Percentiles rank a stretch among this genome's conserved stretches.
Evolutionary conservation across 2,888 invertebrate genomes (phyloP).

Genomic region (Agrotis ipsilon): DNA sequence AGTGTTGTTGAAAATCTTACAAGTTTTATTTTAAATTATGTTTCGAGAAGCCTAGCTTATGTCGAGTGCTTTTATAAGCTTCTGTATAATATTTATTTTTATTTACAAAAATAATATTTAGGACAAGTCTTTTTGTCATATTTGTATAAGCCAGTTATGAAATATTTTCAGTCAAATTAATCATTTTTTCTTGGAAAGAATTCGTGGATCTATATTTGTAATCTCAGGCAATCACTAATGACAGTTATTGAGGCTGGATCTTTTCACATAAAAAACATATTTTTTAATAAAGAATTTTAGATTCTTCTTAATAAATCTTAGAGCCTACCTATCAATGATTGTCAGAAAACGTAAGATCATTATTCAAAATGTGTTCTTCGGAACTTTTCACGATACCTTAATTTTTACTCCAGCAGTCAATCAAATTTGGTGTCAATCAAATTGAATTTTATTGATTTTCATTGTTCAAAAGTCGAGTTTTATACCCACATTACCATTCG

Average conservation of each 20-base stretch:
- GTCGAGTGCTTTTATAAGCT: conserved; percentile 48
- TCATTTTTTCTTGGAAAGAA: conserved; percentile 7
- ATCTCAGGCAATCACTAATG: conserved; percentile 12
- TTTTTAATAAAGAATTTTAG: background rate
- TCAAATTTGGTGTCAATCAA: conserved; percentile 35
- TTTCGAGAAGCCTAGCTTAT: conserved; percentile 48
- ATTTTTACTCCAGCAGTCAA: conserved; percentile 18
- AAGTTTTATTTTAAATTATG: conserved; percentile 57
- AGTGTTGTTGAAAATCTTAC: conserved; percentile 54
- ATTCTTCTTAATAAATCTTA: background rate
- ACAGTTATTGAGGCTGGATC: background rate
- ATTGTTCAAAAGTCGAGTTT: conserved; percentile 41
- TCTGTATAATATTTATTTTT: conserved; percentile 32
- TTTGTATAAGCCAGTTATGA: conserved; percentile 33
- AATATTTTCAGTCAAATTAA: conserved; percentile 17
- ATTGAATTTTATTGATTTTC: conserved; percentile 15
- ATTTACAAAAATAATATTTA: conserved; percentile 33
- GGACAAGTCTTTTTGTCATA: conserved; percentile 14
- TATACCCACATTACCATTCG: conserved; percentile 48
- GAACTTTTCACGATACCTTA: conserved; percentile 15
- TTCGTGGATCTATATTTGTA: background rate
- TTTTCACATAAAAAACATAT: background rate
- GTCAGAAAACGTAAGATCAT: conserved; percentile 7
- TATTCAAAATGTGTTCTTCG: background rate
- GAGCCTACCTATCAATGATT: conserved; percentile 5